Evolutionary conservation across 2,797 vertebrate genomes (phyloP).

Genomic region (Sebastes itinus): DNA sequence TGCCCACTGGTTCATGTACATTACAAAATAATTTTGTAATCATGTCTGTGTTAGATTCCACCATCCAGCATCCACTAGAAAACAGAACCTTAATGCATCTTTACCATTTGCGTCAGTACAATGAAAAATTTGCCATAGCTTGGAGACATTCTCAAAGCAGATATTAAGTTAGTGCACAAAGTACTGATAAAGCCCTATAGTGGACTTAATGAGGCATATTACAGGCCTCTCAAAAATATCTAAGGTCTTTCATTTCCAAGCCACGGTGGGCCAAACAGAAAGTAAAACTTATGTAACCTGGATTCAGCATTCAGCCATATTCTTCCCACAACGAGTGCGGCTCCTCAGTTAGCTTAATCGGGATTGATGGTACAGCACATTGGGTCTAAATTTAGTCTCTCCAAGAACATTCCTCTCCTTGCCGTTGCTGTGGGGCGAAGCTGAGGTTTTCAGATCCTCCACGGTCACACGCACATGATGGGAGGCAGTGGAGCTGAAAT

Average conservation of each 20-base stretch:
- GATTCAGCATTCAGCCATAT: slow-evolving; percentile 61
- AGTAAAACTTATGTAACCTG: slow-evolving; percentile 66
- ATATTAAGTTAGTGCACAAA: background rate
- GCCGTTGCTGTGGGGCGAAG: slow-evolving; percentile 70
- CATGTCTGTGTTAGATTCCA: background rate
- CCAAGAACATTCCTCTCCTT: slow-evolving; percentile 70
- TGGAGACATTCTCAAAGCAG: background rate
- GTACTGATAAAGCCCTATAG: background rate
- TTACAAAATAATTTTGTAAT: background rate
- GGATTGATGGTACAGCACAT: slow-evolving; percentile 80
- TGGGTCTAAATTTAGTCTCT: slow-evolving; percentile 78
- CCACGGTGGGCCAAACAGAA: slow-evolving; percentile 29
- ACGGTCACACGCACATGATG: slow-evolving; percentile 66
- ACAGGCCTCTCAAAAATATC: slow-evolving; percentile 10
- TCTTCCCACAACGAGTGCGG: slow-evolving; percentile 52
- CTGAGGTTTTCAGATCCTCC: slow-evolving; percentile 73
- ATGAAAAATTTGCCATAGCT: background rate
- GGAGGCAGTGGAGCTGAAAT: slow-evolving; percentile 76
- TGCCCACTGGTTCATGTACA: background rate
- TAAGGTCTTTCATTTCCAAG: slow-evolving; percentile 25
- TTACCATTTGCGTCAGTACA: background rate
- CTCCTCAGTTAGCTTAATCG: slow-evolving; percentile 66
- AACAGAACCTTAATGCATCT: background rate
- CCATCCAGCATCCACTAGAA: background rate
- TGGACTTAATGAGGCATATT: slow-evolving; percentile 2